A percentile compares a stretch with the other conserved stretches of the same genome.
phyloP scores from a whole-genome alignment of 2,113 vertebrate species.

The Caloenas nicobarica region DNA sequence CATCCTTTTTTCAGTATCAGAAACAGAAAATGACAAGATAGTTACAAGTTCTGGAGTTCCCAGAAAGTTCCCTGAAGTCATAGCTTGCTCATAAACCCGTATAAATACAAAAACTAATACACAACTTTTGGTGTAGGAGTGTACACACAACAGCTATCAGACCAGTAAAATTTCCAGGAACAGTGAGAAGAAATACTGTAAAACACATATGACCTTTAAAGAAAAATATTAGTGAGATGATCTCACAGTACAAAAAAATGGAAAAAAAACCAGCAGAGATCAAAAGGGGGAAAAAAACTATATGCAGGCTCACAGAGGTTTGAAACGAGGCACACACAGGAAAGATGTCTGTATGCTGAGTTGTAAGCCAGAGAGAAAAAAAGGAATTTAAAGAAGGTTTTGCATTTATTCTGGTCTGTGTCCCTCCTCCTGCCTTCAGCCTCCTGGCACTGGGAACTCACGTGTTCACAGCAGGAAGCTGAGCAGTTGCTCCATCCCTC shows the following conservation, averaged over 20 bases:
- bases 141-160: not conserved
- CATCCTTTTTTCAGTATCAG: not conserved
- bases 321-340: not conserved
- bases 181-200: not conserved
- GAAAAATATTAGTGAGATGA: not conserved
- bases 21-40: not conserved
- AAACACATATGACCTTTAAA: not conserved
- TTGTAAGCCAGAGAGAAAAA: not conserved
- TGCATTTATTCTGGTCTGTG: not conserved
- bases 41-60: not conserved
- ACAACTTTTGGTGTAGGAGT: not conserved
- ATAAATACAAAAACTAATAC: not conserved
- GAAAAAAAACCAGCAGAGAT: not conserved
- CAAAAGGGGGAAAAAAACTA: not conserved
- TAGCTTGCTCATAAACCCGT: not conserved
- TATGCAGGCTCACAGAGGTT: not conserved
- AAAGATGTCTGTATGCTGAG: not conserved
- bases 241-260: not conserved
- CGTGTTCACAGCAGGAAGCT: not conserved
- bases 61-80: not conserved
- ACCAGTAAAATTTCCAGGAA: not conserved
- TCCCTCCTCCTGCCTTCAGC: not conserved
- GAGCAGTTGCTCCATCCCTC: not conserved
- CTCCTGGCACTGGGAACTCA: fast-evolving
- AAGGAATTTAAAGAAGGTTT: not conserved